Percentiles rank a stretch among this genome's conserved stretches.
Evolutionary conservation across 2,888 invertebrate genomes (phyloP).

Genomic region (Aethes cnicana): DNA sequence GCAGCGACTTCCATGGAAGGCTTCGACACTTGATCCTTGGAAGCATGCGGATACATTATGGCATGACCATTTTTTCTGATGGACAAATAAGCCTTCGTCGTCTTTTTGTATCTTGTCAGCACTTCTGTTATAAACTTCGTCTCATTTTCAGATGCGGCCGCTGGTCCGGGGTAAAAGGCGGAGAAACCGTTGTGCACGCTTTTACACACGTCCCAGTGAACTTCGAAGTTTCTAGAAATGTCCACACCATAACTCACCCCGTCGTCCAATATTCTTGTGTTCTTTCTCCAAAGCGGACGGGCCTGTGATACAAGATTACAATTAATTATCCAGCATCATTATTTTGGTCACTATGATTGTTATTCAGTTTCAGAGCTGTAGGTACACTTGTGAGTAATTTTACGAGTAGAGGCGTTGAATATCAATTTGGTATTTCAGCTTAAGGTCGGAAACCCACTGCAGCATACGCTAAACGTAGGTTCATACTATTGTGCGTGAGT

Average conservation of each 20-base stretch:
- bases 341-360: conserved; percentile 5
- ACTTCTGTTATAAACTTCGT: conserved; percentile 81
- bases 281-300: conserved; percentile 57
- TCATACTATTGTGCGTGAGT: no score
- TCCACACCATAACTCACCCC: conserved; percentile 58
- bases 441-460: no score
- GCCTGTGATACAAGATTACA: conserved; percentile 31
- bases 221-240: conserved; percentile 64
- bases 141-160: conserved; percentile 85
- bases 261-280: conserved; percentile 45
- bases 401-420: no score
- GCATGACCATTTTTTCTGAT: conserved; percentile 87
- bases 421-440: no score
- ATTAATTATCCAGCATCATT: background rate
- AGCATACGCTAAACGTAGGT: no score
- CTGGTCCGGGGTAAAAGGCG: conserved; percentile 78
- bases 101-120: conserved; percentile 69
- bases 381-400: no score
- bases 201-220: conserved; percentile 54
- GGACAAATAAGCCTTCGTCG: conserved; percentile 85
- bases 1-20: conserved; percentile 46
- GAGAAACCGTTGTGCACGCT: conserved; percentile 47
- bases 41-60: conserved; percentile 85
- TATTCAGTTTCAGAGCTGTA: no score
- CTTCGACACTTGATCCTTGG: conserved; percentile 43